Evolutionary conservation across 2,113 vertebrate species (phyloP).

Genomic region (Podarcis muralis): DNA sequence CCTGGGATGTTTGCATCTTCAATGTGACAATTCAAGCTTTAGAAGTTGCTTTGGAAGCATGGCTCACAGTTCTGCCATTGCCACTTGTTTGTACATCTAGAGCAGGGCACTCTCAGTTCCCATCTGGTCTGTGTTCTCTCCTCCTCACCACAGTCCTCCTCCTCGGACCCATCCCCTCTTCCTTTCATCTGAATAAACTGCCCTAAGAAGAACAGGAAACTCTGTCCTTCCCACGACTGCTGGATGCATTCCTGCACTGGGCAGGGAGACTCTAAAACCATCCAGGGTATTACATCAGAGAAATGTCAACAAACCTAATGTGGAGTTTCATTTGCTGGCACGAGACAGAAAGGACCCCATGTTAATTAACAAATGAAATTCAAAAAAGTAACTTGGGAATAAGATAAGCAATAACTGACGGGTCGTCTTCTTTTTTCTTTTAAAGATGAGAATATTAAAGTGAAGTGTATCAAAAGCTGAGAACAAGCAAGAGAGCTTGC

Average conservation of each 20-base stretch:
- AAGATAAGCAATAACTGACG: not conserved
- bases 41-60: not conserved
- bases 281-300: not conserved
- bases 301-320: slow-evolving; percentile 9
- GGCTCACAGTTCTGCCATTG: not conserved
- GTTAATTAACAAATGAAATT: slow-evolving; percentile 13
- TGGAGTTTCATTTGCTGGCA: not conserved
- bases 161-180: too few species aligned
- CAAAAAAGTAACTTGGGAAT: not conserved
- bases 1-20: not conserved
- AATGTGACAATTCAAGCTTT: not conserved
- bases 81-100: not conserved
- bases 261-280: not conserved
- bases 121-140: too few species aligned
- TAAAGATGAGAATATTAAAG: not conserved
- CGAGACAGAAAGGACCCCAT: not conserved
- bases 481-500: not conserved
- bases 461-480: not conserved
- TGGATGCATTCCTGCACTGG: not conserved
- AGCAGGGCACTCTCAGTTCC: too few species aligned
- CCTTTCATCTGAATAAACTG: too few species aligned
- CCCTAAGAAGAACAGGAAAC: too few species aligned
- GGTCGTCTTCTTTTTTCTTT: not conserved
- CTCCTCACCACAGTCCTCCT: too few species aligned
- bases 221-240: too few species aligned